Base-by-base conservation (phyloP, 2,797 vertebrate species). In the Psittacula echo region DNA sequence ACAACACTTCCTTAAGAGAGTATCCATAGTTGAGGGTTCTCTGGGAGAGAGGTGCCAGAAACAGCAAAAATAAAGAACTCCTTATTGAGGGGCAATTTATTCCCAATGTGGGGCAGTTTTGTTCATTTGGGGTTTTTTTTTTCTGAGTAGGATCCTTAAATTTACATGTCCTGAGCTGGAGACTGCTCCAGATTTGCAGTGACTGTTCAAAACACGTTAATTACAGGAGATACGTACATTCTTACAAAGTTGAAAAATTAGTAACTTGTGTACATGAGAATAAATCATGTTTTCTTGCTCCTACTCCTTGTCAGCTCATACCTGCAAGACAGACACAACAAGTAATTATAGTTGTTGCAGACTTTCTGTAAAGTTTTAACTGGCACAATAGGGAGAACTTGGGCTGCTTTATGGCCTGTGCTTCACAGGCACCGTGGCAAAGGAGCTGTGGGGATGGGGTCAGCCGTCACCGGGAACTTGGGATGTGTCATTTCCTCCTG, bases 281-380 rank as follows among this genome's bases (percentile, higher is more conserved):
- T 50, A 78, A 79, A 62, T 98, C 97, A 98, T 2, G 92, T 96
- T 89, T 96, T 96, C 87, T 94, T 95, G 58, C 84, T 89, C 92
- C 98, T 97, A 9, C 95, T 94, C 44, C 91, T 72, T 78, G 97
- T 98, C 94, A 98, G 89, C 83, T 98, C 97, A 41, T 97, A 98
- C 98, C 98, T 98, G 95, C 68, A 97, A 97, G 73, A 96, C 53
- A 97, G 39, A 94, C 3, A 83, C 47, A 76, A 2, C 9, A 45
- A 64, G 4, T 51, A 39, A 60, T 54, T 54, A 41, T 3, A 34
- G 13, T 9, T 68, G 47, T 20, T 78, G 22, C 56, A 82, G 42
- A 27, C 47, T 44, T 58, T 34, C 39, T 44, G 54, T 30, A 60
- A 62, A 68, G 12, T 51, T 92, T 56, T 61, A 79, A 56, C 39